Percentiles rank a stretch among this genome's conserved stretches.
phyloP scores from a whole-genome alignment of 2,797 vertebrate species.

The Myiothlypis chrysogaster region DNA sequence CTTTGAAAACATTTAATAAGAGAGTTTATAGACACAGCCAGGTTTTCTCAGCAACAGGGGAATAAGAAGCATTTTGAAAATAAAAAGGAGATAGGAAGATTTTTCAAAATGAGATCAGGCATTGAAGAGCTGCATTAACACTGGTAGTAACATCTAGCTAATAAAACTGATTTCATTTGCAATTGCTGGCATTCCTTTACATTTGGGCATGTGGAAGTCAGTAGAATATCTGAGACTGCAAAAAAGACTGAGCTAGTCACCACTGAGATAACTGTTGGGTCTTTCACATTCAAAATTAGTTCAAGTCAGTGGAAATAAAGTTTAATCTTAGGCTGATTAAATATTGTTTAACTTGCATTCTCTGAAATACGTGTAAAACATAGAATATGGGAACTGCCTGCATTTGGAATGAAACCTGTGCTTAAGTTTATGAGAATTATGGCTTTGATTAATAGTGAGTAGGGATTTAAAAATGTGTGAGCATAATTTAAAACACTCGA shows the following conservation, averaged over 20 bases:
- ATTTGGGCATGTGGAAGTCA: not conserved
- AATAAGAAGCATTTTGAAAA: not conserved
- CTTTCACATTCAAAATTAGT: not conserved
- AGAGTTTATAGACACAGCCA: not conserved
- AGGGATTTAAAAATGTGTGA: conserved; percentile 53
- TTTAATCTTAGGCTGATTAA: not conserved
- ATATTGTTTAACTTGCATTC: not conserved
- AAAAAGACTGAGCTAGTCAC: not conserved
- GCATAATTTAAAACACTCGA: conserved; percentile 29
- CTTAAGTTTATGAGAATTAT: not conserved
- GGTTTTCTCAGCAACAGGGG: not conserved
- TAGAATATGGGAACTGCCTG: not conserved
- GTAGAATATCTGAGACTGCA: not conserved
- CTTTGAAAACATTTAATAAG: not conserved
- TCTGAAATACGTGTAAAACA: conserved; percentile 14
- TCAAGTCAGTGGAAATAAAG: not conserved
- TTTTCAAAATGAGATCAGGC: not conserved
- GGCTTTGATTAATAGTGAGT: conserved; percentile 55
- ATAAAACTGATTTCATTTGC: not conserved
- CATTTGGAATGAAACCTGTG: conserved; percentile 43
- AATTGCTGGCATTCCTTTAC: not conserved
- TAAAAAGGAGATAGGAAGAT: not conserved
- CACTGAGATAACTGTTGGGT: not conserved
- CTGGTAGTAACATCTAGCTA: not conserved
- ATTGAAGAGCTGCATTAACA: not conserved